phyloP scores from a whole-genome alignment of 2,113 vertebrate genomes.

The Cygnus atratus region DNA sequence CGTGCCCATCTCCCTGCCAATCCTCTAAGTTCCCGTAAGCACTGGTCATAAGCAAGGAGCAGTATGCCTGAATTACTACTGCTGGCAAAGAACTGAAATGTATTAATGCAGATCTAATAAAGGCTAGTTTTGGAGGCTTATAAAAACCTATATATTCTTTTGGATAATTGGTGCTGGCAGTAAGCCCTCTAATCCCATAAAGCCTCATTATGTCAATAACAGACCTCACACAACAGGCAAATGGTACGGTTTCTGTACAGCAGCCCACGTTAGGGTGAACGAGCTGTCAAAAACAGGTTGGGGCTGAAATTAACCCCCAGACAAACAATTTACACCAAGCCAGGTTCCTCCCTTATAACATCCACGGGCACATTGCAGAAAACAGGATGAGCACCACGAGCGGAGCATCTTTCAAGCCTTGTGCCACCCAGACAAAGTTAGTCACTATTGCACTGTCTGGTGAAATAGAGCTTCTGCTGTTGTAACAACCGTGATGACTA shows the following conservation, averaged over 20 bases:
- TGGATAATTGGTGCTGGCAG: not conserved
- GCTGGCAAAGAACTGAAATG: not conserved
- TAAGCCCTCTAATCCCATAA: constrained; percentile 26
- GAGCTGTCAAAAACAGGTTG: not conserved
- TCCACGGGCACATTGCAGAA: not conserved
- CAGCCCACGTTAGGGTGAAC: fast-evolving
- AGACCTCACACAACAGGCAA: not conserved
- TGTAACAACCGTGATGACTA: not conserved
- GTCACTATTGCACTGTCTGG: not conserved
- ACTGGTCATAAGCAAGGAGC: not conserved
- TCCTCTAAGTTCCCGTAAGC: not conserved
- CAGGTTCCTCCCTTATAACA: not conserved
- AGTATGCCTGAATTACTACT: not conserved
- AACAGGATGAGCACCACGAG: not conserved
- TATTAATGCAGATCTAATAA: not conserved
- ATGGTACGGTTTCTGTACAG: not conserved
- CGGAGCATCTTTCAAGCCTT: not conserved
- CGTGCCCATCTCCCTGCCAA: not conserved
- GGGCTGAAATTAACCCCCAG: not conserved
- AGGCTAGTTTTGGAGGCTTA: not conserved
- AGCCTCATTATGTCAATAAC: not conserved
- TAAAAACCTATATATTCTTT: not conserved
- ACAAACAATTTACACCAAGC: not conserved
- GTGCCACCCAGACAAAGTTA: not conserved
- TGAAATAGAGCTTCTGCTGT: not conserved